These are phyloP conservation scores for Cynaeus angustus DNA, from an alignment of 2,888 invertebrate genomes.

Conservation along the genomic window DNA sequence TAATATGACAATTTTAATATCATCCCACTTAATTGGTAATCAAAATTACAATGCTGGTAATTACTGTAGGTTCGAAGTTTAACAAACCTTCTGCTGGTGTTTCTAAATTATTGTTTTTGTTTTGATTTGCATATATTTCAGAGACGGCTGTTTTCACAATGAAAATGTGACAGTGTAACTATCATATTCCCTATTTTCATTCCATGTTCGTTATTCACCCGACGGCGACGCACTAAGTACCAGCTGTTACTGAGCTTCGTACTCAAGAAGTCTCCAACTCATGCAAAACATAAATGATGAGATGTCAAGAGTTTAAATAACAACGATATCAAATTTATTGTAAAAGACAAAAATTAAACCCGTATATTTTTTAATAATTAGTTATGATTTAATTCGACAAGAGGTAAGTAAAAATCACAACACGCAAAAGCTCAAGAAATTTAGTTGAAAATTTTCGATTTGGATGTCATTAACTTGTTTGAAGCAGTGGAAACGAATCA, in stretches of 20 bases:
- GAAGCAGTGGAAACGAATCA: constrained; percentile 23
- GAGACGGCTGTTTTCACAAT: constrained; percentile 19
- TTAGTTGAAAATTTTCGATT: constrained; percentile 16
- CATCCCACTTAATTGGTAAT: neutral
- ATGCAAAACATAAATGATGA: constrained; percentile 27
- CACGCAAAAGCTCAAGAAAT: neutral
- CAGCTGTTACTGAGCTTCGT: constrained; percentile 39
- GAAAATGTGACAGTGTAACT: constrained; percentile 23
- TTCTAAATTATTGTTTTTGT: constrained; percentile 23
- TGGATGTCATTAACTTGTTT: constrained; percentile 17
- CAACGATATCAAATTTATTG: too few relatives aligned
- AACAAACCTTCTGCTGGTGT: neutral
- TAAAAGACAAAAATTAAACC: too few relatives aligned
- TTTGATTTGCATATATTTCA: constrained; percentile 19
- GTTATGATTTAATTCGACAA: too few relatives aligned
- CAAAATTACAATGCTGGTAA: neutral
- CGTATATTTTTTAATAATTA: too few relatives aligned
- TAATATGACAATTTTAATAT: too few relatives aligned
- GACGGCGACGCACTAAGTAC: constrained; percentile 30
- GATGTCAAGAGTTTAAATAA: constrained; percentile 7
- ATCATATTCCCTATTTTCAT: constrained; percentile 28
- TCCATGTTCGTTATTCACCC: constrained; percentile 27
- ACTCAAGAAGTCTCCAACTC: constrained; percentile 39
- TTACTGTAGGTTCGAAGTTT: constrained; percentile 1
- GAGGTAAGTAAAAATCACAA: constrained; percentile 3